phyloP scores from a whole-genome alignment of 2,888 invertebrate genomes.

The Dichetophora obliterata region DNA sequence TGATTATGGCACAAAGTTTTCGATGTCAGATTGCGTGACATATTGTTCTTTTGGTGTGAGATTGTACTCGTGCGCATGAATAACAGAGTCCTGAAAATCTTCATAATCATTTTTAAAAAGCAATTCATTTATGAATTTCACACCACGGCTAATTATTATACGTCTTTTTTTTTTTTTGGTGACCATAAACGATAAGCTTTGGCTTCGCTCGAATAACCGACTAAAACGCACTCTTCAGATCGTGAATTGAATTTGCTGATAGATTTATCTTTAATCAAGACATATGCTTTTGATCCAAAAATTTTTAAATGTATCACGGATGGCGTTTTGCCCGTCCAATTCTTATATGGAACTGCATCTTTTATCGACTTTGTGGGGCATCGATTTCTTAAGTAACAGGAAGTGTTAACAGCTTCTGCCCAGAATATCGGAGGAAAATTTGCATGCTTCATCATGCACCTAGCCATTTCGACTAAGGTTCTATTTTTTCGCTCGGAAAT shows the following conservation, averaged over 20 bases:
- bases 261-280: slow-evolving; percentile 33
- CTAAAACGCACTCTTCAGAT: slow-evolving; percentile 42
- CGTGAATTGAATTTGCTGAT: slow-evolving; percentile 41
- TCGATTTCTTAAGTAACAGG: slow-evolving; percentile 45
- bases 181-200: slow-evolving; percentile 47
- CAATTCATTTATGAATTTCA: background rate
- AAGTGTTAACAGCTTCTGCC: slow-evolving; percentile 44
- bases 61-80: no score
- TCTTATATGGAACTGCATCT: slow-evolving; percentile 38
- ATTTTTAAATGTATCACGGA: slow-evolving; percentile 37
- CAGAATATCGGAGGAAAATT: slow-evolving; percentile 40
- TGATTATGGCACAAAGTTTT: background rate
- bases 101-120: no score
- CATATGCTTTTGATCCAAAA: slow-evolving; percentile 40
- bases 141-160: slow-evolving; percentile 45
- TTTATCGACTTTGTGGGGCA: slow-evolving; percentile 39
- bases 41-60: no score
- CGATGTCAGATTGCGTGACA: background rate
- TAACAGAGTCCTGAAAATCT: no score
- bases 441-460: slow-evolving; percentile 41
- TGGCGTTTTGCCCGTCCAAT: slow-evolving; percentile 39
- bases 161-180: slow-evolving; percentile 36
- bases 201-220: slow-evolving; percentile 43
- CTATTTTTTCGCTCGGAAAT: slow-evolving; percentile 38
- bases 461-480: no score